Percentiles rank a stretch among this genome's conserved stretches.
Evolutionary conservation across 2,888 invertebrate species (phyloP).

Genomic region (Drosophila gaucha): DNA sequence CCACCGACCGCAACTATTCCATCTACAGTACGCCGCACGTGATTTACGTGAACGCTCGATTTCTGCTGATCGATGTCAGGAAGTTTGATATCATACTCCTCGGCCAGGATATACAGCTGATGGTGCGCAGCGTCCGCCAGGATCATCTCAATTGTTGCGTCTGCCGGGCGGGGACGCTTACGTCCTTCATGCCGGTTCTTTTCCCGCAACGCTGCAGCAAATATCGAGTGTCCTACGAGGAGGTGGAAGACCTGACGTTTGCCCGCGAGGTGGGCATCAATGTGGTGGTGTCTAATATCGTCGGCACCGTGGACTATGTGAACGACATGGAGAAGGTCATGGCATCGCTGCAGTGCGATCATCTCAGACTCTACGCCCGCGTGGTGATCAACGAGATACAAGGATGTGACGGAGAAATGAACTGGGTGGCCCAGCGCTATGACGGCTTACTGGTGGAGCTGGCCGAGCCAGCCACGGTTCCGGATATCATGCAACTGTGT

Average conservation of each 20-base stretch:
- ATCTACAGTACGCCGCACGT: conserved; percentile 25
- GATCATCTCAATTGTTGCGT: conserved; percentile 65
- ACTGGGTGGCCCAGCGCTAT: conserved; percentile 71
- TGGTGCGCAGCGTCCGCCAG: conserved; percentile 39
- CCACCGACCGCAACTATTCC: conserved; percentile 68
- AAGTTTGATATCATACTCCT: conserved; percentile 75
- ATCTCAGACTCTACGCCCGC: conserved; percentile 71
- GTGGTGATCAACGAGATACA: conserved; percentile 68
- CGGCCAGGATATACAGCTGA: conserved; percentile 74
- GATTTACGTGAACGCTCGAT: conserved; percentile 79
- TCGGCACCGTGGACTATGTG: conserved; percentile 59
- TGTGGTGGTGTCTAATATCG: conserved; percentile 68
- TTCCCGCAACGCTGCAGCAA: conserved; percentile 71
- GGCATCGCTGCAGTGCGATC: conserved; percentile 55
- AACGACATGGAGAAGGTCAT: conserved; percentile 58
- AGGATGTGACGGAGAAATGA: conserved; percentile 53
- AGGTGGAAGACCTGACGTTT: conserved; percentile 82
- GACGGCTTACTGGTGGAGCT: conserved; percentile 79
- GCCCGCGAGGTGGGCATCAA: conserved; percentile 77
- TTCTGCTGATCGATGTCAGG: conserved; percentile 66
- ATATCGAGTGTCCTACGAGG: conserved; percentile 76
- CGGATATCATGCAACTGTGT: conserved; percentile 69
- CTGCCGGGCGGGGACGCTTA: conserved; percentile 61
- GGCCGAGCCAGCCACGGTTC: conserved; percentile 14
- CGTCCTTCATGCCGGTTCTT: conserved; percentile 69